Evolutionary conservation across 2,888 invertebrate species (phyloP).

Genomic region (Lacanobia wlatinum): DNA sequence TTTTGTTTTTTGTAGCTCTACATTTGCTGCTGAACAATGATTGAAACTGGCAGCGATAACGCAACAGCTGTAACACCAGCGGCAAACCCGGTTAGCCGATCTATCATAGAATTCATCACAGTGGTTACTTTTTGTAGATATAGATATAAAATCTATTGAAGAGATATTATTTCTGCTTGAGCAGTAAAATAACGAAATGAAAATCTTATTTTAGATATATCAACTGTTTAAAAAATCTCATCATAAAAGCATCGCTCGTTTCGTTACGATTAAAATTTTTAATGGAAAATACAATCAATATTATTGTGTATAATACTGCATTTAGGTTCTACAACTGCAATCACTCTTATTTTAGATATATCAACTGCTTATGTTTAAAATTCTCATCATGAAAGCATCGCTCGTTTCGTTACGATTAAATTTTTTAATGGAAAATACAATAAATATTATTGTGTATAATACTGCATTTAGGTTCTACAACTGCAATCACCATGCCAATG

Average conservation of each 20-base stretch:
- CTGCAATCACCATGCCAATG: no score
- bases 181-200: background rate
- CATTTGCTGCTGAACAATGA: slow-evolving; percentile 80
- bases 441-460: background rate
- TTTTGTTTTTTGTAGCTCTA: slow-evolving; percentile 68
- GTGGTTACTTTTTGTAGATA: slow-evolving; percentile 11
- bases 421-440: background rate
- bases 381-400: background rate
- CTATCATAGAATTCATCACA: slow-evolving; percentile 36
- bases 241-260: background rate
- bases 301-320: background rate
- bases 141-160: background rate
- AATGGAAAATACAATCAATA: background rate
- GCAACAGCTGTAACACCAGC: slow-evolving; percentile 74
- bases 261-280: background rate
- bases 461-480: no score
- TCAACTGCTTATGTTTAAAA: background rate
- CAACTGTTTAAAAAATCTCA: background rate
- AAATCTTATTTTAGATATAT: background rate
- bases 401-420: background rate
- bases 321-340: no score
- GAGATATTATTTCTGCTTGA: background rate
- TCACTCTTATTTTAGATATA: background rate
- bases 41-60: slow-evolving; percentile 83
- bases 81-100: slow-evolving; percentile 69